Conservation (phyloP, 2,888 invertebrate species). For the Malthinus seriepunctatus region DNA sequence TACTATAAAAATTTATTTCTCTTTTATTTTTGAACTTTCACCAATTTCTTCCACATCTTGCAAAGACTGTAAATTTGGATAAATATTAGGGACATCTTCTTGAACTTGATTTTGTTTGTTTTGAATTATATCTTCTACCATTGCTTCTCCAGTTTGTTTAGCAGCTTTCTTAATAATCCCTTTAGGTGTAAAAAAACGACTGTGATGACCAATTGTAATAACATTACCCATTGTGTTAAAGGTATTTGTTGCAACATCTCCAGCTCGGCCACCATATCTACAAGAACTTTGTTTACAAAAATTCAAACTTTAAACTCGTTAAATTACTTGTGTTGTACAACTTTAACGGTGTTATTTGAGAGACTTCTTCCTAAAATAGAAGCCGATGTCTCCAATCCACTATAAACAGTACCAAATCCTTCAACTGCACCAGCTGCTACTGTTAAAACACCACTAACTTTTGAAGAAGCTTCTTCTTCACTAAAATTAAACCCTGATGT, state of each 20-base stretch:
- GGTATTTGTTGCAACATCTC: constrained; percentile 66
- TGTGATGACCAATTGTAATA: constrained; percentile 66
- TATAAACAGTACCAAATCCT: constrained; percentile 72
- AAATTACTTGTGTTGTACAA: constrained; percentile 72
- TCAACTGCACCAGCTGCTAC: constrained; percentile 73
- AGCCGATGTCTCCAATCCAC: constrained; percentile 72
- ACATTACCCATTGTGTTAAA: constrained; percentile 73
- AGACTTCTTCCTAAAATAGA: constrained; percentile 65
- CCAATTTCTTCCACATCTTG: background rate
- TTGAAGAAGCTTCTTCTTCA: constrained; percentile 59
- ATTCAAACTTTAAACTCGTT: background rate
- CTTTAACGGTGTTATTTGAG: constrained; percentile 72
- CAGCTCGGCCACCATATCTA: constrained; percentile 72
- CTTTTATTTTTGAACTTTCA: background rate
- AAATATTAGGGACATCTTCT: background rate
- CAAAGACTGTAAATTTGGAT: constrained; percentile 1
- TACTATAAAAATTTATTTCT: background rate
- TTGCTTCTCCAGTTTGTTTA: constrained; percentile 64
- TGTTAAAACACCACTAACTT: constrained; percentile 63
- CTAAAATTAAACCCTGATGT: constrained; percentile 61
- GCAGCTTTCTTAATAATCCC: constrained; percentile 66
- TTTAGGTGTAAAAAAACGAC: constrained; percentile 68
- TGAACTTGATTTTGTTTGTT: background rate
- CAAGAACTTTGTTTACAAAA: background rate
- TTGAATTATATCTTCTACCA: constrained; percentile 49